Evolutionary conservation across 2,113 vertebrate genomes (phyloP).

Genomic region (Salminus brasiliensis): DNA sequence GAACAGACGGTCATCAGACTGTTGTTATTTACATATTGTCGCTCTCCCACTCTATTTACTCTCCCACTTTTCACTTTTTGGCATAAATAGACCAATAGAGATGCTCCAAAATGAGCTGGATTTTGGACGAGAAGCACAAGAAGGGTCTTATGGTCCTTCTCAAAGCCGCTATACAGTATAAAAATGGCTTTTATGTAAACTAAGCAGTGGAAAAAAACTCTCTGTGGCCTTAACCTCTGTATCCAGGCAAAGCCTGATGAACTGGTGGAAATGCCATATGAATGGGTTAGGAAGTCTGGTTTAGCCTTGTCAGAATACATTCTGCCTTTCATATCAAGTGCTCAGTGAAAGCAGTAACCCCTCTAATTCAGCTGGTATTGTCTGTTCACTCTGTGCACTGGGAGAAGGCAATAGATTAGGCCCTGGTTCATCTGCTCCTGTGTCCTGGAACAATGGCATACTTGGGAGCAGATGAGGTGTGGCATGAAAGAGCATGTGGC

Average conservation of each 20-base stretch:
- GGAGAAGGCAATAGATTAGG: constrained; percentile 69
- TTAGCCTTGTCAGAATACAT: constrained; percentile 66
- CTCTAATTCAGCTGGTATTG: constrained; percentile 72
- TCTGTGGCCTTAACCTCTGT: background rate
- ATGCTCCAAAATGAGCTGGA: too few relatives aligned
- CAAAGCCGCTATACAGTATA: too few relatives aligned
- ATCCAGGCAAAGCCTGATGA: background rate
- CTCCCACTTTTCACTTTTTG: too few relatives aligned
- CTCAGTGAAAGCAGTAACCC: constrained; percentile 59
- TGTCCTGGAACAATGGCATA: constrained; percentile 71
- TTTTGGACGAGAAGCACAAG: too few relatives aligned
- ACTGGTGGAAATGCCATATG: constrained; percentile 47
- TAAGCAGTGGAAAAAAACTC: too few relatives aligned
- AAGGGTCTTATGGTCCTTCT: too few relatives aligned
- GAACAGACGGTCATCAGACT: too few relatives aligned
- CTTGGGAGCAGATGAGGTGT: constrained; percentile 55
- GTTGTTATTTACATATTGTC: too few relatives aligned
- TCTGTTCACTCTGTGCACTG: constrained; percentile 75
- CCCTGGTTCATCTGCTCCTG: constrained; percentile 72
- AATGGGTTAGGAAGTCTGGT: constrained; percentile 59
- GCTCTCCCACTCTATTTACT: too few relatives aligned
- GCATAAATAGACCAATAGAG: too few relatives aligned
- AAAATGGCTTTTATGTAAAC: too few relatives aligned
- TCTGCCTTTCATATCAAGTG: constrained; percentile 51
- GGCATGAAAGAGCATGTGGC: constrained; percentile 16